Evolutionary conservation across 1,140 invertebrate species (phyloP).

Genomic region (Augochlora pura): DNA sequence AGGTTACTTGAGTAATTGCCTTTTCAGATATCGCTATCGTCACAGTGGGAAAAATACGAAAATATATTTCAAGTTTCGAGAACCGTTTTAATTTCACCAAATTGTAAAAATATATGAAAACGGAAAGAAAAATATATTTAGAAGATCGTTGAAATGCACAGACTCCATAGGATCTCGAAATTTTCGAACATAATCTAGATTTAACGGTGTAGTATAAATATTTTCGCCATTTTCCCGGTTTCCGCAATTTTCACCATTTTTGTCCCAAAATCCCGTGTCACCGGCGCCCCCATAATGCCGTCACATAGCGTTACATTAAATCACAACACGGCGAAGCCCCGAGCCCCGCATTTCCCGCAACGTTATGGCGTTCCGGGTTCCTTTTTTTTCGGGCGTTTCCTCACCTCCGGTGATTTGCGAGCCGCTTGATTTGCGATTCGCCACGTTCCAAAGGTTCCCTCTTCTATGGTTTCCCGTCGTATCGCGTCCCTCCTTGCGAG

Average conservation of each 20-base stretch:
- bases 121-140: too few species aligned
- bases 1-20: too few species aligned
- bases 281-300: constrained; percentile 9
- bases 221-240: neutral
- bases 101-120: too few species aligned
- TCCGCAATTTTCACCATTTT: neutral
- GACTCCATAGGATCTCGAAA: too few species aligned
- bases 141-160: too few species aligned
- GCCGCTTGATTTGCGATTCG: constrained; percentile 49
- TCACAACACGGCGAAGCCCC: constrained; percentile 18
- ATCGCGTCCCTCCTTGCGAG: neutral
- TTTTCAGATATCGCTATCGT: too few species aligned
- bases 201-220: neutral
- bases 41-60: too few species aligned
- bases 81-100: too few species aligned
- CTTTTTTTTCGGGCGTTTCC: constrained; percentile 24
- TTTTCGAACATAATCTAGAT: neutral
- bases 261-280: constrained; percentile 1
- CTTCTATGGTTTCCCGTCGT: neutral
- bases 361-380: constrained; percentile 26
- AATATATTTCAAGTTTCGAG: too few species aligned
- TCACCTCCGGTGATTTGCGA: constrained; percentile 40
- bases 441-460: constrained; percentile 33
- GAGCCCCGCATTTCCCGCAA: constrained; percentile 25
- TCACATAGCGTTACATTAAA: constrained; percentile 46